Percentiles rank a stretch among this genome's conserved stretches.
Evolutionary conservation across 2,113 vertebrate genomes (phyloP).

Genomic region (Glareola pratincola): DNA sequence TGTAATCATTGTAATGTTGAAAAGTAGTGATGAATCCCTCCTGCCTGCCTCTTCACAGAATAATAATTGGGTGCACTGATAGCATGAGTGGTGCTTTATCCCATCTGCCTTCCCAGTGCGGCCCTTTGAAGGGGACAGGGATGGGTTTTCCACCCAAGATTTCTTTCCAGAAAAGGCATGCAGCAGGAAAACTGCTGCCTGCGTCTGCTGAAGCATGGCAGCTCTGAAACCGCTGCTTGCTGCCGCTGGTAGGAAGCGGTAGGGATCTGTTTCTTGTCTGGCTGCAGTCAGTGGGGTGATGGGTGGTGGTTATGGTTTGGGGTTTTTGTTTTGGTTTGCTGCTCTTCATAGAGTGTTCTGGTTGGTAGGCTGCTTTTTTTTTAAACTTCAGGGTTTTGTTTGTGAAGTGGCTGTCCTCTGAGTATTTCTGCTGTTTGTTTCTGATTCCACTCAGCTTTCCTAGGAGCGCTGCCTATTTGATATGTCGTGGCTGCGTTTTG

Average conservation of each 20-base stretch:
- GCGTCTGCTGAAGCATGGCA: rapidly evolving
- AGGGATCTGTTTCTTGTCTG: not conserved
- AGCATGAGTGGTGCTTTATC: not conserved
- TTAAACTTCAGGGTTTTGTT: not conserved
- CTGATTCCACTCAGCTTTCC: not conserved
- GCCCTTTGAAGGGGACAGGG: not conserved
- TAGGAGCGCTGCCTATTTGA: not conserved
- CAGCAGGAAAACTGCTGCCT: not conserved
- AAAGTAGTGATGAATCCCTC: not conserved
- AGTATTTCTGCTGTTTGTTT: not conserved
- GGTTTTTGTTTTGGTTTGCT: not conserved
- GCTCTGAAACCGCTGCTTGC: not conserved
- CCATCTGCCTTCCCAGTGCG: not conserved
- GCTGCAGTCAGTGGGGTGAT: not conserved
- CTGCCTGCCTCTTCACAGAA: not conserved
- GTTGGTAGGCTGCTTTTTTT: not conserved
- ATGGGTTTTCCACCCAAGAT: not conserved
- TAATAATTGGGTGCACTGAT: not conserved
- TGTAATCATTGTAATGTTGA: not conserved
- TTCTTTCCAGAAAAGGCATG: not conserved
- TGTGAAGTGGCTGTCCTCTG: not conserved
- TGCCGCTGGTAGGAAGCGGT: not conserved
- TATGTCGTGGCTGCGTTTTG: not conserved
- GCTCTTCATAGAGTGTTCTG: not conserved
- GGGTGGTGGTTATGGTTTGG: not conserved